phyloP scores from a whole-genome alignment of 2,113 vertebrate genomes.

The Chaenogobius annularis region DNA sequence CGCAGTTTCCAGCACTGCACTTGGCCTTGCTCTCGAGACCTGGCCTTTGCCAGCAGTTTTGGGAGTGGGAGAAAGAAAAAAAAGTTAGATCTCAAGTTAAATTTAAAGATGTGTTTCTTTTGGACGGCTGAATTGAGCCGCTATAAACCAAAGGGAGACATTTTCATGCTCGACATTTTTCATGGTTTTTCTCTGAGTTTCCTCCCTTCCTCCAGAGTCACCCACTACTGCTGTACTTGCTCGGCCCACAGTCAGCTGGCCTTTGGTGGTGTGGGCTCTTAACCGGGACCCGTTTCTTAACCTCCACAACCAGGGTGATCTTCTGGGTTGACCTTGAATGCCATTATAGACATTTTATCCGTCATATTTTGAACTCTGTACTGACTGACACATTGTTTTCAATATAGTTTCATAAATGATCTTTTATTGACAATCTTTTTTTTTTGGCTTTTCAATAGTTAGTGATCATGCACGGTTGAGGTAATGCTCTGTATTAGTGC shows the following conservation, averaged over 20 bases:
- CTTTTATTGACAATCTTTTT: not conserved
- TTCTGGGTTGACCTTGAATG: conserved; percentile 70
- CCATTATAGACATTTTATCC: conserved; percentile 1
- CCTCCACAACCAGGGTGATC: conserved; percentile 26
- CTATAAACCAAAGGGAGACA: conserved; percentile 85
- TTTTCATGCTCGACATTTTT: conserved; percentile 87
- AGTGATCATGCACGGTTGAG: not conserved
- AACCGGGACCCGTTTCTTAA: conserved; percentile 24
- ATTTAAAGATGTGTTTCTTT: conserved; percentile 86
- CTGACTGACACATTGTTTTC: not conserved
- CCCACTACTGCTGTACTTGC: conserved; percentile 72
- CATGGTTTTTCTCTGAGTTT: conserved; percentile 81
- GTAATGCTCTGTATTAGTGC: too few relatives aligned
- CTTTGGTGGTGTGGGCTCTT: conserved; percentile 53
- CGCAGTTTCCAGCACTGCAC: conserved; percentile 75
- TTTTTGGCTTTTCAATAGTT: not conserved
- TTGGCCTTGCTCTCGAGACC: conserved; percentile 68
- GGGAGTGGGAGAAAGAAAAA: conserved; percentile 66
- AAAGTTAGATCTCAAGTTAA: conserved; percentile 80
- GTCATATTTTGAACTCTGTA: not conserved
- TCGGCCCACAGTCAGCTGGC: conserved; percentile 72
- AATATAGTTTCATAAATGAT: not conserved
- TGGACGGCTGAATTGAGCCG: conserved; percentile 73
- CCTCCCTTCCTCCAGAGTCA: conserved; percentile 82
- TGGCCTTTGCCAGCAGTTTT: conserved; percentile 69